Percentiles rank a stretch among this genome's conserved stretches.
These are phyloP conservation scores for Scaptodrosophila lebanonensis DNA, from an alignment of 1,140 invertebrate species.

Conservation along the genomic window DNA sequence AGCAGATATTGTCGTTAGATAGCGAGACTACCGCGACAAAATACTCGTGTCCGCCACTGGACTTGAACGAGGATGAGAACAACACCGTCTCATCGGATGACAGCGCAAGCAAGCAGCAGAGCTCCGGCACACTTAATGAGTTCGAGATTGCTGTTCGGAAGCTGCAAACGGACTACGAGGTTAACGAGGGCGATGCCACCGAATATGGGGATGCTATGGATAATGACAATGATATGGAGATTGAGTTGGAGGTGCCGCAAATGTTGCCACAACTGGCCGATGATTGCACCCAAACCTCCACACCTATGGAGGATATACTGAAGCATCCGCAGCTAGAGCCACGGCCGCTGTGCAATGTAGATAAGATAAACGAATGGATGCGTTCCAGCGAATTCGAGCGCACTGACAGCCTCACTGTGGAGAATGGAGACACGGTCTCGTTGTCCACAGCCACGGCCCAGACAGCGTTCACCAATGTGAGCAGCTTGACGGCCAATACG, in stretches of 20 bases:
- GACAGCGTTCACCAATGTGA: slow-evolving; percentile 59
- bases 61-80: slow-evolving; percentile 58
- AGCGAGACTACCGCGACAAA: slow-evolving; percentile 72
- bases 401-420: slow-evolving; percentile 66
- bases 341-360: slow-evolving; percentile 46
- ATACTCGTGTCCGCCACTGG: slow-evolving; percentile 61
- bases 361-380: slow-evolving; percentile 76
- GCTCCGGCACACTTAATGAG: slow-evolving; percentile 67
- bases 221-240: slow-evolving; percentile 63
- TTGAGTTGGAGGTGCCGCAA: slow-evolving; percentile 65
- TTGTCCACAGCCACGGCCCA: slow-evolving; percentile 52
- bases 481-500: slow-evolving; percentile 58
- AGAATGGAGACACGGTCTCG: slow-evolving; percentile 59
- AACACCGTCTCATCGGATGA: slow-evolving; percentile 63
- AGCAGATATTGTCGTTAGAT: slow-evolving; percentile 70
- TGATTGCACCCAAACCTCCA: slow-evolving; percentile 66
- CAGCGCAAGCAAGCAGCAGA: slow-evolving; percentile 48
- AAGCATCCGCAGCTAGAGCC: slow-evolving; percentile 54
- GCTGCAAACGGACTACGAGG: slow-evolving; percentile 40
- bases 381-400: slow-evolving; percentile 69
- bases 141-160: slow-evolving; percentile 56
- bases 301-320: slow-evolving; percentile 68
- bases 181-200: slow-evolving; percentile 48
- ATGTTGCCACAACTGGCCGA: slow-evolving; percentile 53
- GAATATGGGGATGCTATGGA: slow-evolving; percentile 55